These are phyloP conservation scores for Danio aesculapii DNA, from an alignment of 2,797 vertebrate species.

Conservation along the genomic window DNA sequence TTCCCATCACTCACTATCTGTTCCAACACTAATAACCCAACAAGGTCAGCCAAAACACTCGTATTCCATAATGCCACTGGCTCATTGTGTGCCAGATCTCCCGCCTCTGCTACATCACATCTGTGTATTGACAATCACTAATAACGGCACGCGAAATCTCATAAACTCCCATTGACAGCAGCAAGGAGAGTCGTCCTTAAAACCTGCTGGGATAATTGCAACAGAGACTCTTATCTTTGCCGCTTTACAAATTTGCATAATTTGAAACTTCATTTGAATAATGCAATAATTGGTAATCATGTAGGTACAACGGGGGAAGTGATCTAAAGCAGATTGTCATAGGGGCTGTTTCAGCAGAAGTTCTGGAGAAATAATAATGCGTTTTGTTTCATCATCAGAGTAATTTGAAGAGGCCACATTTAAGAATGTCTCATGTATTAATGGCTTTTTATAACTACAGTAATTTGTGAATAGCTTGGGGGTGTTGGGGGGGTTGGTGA, in stretches of 20 bases:
- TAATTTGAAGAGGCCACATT: neutral
- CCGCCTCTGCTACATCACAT: neutral
- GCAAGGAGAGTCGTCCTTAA: conserved; percentile 16
- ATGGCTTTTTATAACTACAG: too few relatives aligned
- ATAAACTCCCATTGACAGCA: conserved; percentile 22
- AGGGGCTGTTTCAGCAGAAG: conserved; percentile 5
- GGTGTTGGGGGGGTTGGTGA: too few relatives aligned
- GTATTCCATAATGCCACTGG: conserved; percentile 55
- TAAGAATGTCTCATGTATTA: too few relatives aligned
- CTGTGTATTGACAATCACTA: neutral
- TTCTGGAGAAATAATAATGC: neutral
- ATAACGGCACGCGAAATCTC: conserved; percentile 29
- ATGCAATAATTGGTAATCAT: conserved; percentile 65
- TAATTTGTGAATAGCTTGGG: too few relatives aligned
- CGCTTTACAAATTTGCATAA: conserved; percentile 52
- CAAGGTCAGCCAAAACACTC: conserved; percentile 69
- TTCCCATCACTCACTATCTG: conserved; percentile 36
- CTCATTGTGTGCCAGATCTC: neutral
- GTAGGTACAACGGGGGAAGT: conserved; percentile 59
- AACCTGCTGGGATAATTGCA: conserved; percentile 56
- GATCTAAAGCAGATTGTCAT: conserved; percentile 58
- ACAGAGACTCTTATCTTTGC: neutral
- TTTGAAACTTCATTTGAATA: conserved; percentile 61
- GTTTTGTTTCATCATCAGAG: neutral
- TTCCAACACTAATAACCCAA: conserved; percentile 63